Conservation (phyloP, 2,888 invertebrate species). For the Selenia dentaria region DNA sequence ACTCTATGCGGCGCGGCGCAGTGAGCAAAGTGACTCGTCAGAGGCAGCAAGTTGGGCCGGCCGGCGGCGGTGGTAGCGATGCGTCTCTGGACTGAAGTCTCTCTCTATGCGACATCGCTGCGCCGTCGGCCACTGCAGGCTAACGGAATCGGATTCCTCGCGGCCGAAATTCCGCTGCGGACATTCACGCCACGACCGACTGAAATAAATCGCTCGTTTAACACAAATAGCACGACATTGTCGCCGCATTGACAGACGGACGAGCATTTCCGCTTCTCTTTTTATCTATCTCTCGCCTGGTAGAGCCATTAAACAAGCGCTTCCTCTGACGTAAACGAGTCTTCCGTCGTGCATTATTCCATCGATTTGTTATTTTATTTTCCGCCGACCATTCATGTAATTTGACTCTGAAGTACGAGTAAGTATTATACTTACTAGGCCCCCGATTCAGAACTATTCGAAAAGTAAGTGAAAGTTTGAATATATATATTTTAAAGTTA, state of each 20-base stretch:
- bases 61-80: slow-evolving; percentile 37
- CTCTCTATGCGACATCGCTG: slow-evolving; percentile 39
- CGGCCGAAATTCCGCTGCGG: slow-evolving; percentile 80
- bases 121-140: slow-evolving; percentile 43
- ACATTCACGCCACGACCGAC: slow-evolving; percentile 80
- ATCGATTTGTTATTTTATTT: slow-evolving; percentile 43
- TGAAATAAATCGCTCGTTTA: slow-evolving; percentile 83
- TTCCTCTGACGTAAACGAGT: slow-evolving; percentile 64
- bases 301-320: slow-evolving; percentile 45
- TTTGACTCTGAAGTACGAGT: slow-evolving; percentile 49
- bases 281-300: slow-evolving; percentile 52
- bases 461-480: too few relatives aligned
- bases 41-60: slow-evolving; percentile 44
- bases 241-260: slow-evolving; percentile 78
- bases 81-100: slow-evolving; percentile 38
- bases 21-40: slow-evolving; percentile 30
- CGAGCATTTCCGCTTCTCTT: slow-evolving; percentile 77
- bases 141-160: slow-evolving; percentile 79
- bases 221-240: slow-evolving; percentile 82
- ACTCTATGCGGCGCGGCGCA: slow-evolving; percentile 36
- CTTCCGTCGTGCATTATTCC: slow-evolving; percentile 57
- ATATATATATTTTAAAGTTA: too few relatives aligned
- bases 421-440: too few relatives aligned
- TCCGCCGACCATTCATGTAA: slow-evolving; percentile 44
- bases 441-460: too few relatives aligned